Conservation (phyloP, 2,797 vertebrate genomes). For the Alexandromys oeconomus region DNA sequence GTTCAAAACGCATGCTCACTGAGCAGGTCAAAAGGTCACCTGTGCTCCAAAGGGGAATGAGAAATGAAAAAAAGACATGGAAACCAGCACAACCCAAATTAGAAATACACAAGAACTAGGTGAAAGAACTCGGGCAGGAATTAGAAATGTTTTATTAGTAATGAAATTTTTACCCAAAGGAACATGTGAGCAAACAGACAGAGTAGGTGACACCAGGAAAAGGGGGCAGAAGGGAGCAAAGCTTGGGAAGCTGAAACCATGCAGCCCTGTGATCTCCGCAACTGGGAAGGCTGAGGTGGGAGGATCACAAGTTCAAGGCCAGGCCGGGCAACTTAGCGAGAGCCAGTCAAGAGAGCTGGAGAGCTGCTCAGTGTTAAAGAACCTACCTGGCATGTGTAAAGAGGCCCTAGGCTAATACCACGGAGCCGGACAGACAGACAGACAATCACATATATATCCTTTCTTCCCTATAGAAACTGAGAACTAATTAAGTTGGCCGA, state of each 20-base stretch:
- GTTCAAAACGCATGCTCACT: not conserved
- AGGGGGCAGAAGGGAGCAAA: not conserved
- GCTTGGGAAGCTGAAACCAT: not conserved
- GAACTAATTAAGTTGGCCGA: not conserved
- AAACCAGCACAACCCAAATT: not conserved
- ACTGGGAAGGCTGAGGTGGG: not conserved
- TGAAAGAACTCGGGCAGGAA: not conserved
- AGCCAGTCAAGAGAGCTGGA: not conserved
- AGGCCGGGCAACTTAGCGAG: not conserved
- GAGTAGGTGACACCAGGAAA: not conserved
- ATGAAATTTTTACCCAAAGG: not conserved
- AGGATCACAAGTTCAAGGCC: not conserved
- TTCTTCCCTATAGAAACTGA: not conserved
- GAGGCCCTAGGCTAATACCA: not conserved
- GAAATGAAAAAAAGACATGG: not conserved
- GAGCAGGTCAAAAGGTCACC: not conserved
- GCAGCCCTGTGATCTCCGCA: not conserved
- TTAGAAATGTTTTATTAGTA: constrained; percentile 5
- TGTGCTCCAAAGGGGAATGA: not conserved
- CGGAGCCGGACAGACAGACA: not conserved
- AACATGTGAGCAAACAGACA: not conserved
- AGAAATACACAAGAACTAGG: not conserved
- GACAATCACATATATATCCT: not conserved
- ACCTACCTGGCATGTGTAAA: not conserved
- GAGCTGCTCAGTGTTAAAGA: not conserved